Conservation (phyloP, 2,888 invertebrate genomes). For the Selenia dentaria region DNA sequence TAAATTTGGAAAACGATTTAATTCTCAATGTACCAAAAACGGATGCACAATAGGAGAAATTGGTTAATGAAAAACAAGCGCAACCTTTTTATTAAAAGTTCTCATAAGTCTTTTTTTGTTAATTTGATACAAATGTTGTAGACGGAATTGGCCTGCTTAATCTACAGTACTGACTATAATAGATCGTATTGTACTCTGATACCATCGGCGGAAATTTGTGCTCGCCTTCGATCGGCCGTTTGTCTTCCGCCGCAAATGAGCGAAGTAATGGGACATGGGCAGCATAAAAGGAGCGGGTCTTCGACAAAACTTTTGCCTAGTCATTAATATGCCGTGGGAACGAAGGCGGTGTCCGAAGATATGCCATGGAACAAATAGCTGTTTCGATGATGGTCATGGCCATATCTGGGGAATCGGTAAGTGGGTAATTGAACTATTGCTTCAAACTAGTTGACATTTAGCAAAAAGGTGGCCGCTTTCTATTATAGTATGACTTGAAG, state of each 20-base stretch:
- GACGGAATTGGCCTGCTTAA: too few relatives aligned
- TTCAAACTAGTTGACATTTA: neutral
- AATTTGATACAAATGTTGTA: too few relatives aligned
- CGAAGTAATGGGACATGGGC: constrained; percentile 63
- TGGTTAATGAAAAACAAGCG: too few relatives aligned
- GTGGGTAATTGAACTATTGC: constrained; percentile 14
- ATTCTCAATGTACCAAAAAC: too few relatives aligned
- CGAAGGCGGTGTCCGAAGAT: constrained; percentile 33
- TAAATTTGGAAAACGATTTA: too few relatives aligned
- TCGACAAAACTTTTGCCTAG: constrained; percentile 71
- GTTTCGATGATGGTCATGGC: constrained; percentile 27
- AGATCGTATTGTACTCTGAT: constrained; percentile 49
- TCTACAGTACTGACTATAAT: constrained; percentile 12
- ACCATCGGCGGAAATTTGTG: constrained; percentile 81
- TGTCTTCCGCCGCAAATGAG: constrained; percentile 82
- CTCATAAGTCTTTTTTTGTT: too few relatives aligned
- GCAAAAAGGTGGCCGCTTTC: neutral
- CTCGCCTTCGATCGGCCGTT: constrained; percentile 73
- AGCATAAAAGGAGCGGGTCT: constrained; percentile 71
- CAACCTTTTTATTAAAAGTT: too few relatives aligned
- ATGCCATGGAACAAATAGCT: constrained; percentile 31
- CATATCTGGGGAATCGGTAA: constrained; percentile 16
- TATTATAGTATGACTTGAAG: too few relatives aligned
- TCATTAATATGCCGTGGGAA: constrained; percentile 80
- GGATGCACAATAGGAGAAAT: too few relatives aligned